Evolutionary conservation across 2,113 vertebrate genomes (phyloP), one percentile per base, ranked within the genome.

Genomic region (Rhinolophus ferrumequinum): DNA sequence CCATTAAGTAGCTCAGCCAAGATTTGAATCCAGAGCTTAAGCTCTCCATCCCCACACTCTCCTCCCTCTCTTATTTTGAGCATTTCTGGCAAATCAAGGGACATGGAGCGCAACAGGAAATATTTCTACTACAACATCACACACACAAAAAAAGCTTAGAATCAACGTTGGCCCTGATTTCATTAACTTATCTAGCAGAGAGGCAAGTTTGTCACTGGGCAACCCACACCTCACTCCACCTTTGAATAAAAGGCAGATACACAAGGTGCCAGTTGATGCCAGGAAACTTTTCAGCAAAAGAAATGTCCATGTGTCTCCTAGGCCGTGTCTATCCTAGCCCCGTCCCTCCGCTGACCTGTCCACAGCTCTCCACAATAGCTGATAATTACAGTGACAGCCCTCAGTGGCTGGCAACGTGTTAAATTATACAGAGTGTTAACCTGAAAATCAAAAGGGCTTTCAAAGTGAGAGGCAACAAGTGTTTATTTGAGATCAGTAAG

Each of bases 231-330:
- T 87, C 81, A 33, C 8, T 9, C 50, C 14, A n/a, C 56, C 28
- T 33, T 26, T 26, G 21, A 73, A 75, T 81, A 80, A 11, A 1
- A 58, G 70, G 33, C 58, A 64, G 50, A 26, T 5, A 1, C 8
- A 7, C 80, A 35, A 24, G 13, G 33, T 22, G 13, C 21, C 52
- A 76, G 54, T 66, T 5, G 24, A 12, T 13, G 14, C 54, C 33
- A 33, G 54, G n/a, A 60, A 47, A 21, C 38, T 60, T 52, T 52
- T 66, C 4, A 22, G 21, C 77, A 44, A 16, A 64, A 50, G 28
- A 8, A 41, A 2, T 22, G 18, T 18, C 6, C 21, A 2, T 41
- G 30, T 2, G 0, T 35, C 73, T 47, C 54, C 18, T 22, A 3
- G 52, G 73, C n/a, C 4, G 0, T 2, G 54, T 79, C 47, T 18